Evolutionary conservation across 2,888 invertebrate genomes (phyloP).

Genomic region (Bellardia pandia): DNA sequence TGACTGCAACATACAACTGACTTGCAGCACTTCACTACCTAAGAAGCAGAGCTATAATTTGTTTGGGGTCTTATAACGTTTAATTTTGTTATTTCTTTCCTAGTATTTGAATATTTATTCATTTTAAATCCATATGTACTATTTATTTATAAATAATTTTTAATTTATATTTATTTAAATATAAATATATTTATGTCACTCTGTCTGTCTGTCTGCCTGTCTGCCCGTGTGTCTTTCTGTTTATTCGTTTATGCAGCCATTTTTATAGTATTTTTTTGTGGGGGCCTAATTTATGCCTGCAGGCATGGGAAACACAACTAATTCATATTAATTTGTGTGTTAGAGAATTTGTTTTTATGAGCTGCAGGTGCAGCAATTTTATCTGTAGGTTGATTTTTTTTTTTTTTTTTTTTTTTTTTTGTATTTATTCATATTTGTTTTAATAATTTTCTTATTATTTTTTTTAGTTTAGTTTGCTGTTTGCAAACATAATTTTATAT

Average conservation of each 20-base stretch:
- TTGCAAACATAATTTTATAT: conserved; percentile 22
- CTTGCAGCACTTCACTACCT: conserved; percentile 20
- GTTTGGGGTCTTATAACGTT: conserved; percentile 19
- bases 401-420: not conserved
- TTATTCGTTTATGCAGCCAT: not conserved
- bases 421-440: conserved; percentile 38
- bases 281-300: conserved; percentile 72
- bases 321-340: conserved; percentile 71
- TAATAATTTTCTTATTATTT: conserved; percentile 59
- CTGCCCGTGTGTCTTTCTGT: not conserved
- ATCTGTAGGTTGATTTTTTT: conserved; percentile 62
- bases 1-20: conserved; percentile 10
- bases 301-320: conserved; percentile 70
- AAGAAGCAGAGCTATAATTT: conserved; percentile 40
- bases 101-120: not conserved
- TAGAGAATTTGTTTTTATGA: conserved; percentile 69
- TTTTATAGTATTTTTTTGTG: conserved; percentile 47
- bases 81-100: not conserved
- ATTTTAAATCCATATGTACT: not conserved
- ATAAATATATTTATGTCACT: conserved; percentile 30
- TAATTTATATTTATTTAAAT: conserved; percentile 40
- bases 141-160: conserved; percentile 52
- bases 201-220: conserved; percentile 4
- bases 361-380: conserved; percentile 72
- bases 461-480: conserved; percentile 9